Evolutionary conservation across 1,140 invertebrate genomes (phyloP).

Genomic region (Danaus plexippus): DNA sequence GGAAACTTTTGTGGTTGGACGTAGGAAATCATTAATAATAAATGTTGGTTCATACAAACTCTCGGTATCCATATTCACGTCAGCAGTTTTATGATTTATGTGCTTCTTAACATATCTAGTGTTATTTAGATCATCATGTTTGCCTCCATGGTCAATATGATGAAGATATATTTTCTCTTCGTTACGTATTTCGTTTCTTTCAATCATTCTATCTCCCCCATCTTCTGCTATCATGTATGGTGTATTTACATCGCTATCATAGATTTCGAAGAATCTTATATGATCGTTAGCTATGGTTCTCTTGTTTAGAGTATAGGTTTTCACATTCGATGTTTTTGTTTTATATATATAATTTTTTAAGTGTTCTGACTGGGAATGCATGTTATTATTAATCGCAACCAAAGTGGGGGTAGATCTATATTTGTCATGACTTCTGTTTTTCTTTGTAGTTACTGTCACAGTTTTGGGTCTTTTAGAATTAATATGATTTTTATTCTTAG

Average conservation of each 20-base stretch:
- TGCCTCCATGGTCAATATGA: constrained; percentile 21
- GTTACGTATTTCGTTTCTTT: constrained; percentile 1
- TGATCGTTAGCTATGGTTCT: constrained; percentile 28
- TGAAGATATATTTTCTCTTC: constrained; percentile 26
- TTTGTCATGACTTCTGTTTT: not conserved
- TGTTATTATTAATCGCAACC: too few species aligned
- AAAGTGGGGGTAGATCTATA: too few species aligned
- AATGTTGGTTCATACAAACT: constrained; percentile 3
- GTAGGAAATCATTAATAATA: not conserved
- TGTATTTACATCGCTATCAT: constrained; percentile 41
- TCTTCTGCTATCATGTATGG: not conserved
- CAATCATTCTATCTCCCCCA: constrained; percentile 3
- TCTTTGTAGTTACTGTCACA: not conserved
- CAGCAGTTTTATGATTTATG: constrained; percentile 3
- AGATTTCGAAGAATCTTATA: constrained; percentile 60
- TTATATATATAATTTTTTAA: too few species aligned
- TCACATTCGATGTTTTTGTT: not conserved
- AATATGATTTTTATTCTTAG: too few species aligned
- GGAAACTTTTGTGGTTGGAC: constrained; percentile 4
- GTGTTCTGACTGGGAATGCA: too few species aligned
- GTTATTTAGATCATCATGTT: constrained; percentile 21
- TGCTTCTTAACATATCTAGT: constrained; percentile 34
- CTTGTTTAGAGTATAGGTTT: not conserved
- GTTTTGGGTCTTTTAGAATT: not conserved
- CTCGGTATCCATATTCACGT: not conserved